Base-by-base conservation (phyloP, 2,888 invertebrate genomes). In the Harpalus rubripes region DNA sequence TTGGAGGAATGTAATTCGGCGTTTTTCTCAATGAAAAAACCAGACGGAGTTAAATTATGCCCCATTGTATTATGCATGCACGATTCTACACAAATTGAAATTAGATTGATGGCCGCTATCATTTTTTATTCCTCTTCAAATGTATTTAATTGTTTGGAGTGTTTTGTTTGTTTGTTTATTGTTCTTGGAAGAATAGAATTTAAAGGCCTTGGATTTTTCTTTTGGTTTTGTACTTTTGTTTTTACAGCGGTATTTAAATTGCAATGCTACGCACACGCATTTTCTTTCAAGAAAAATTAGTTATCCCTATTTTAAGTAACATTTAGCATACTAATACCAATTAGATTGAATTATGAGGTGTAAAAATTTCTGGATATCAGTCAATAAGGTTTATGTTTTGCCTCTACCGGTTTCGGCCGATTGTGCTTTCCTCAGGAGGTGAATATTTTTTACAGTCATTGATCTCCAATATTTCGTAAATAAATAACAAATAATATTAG, bases 51-150 rank as follows among this genome's bases (percentile, higher is more conserved):
- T 74, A 41, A 82, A 72, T 82, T 82, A 86, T 87, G 78, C 79
- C 78, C 86, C 85, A 86, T 84, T 85, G 84, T 85, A 88, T 88
- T 88, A 88, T 87, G 86, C 87, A 88, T 88, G 88, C 88, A 87
- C 88, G 88, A 86, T 87, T 86, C 86, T 86, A 86, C 87, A 85
- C 85, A 85, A 85, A 85, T 86, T 86, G 85, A 85, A 86, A 86
- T 86, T 86, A 85, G 85, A 85, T 86, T 84, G 65, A 86, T 83
- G 85, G 85, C 78, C 81, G 80, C 78, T 83, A 83, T 80, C 16
- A 80, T 84, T 85, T 63, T 83, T 83, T 68, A 52, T 59, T 58
- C 52, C n/a, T 84, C 56, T 41, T 74, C 76, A 84, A 81, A 81
- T 85, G 72, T 83, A 72, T 83, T 86, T 85, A 78, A 79, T 85